A percentile compares a stretch with the other conserved stretches of the same genome.
Evolutionary conservation across 2,113 vertebrate species (phyloP).

Genomic region (Hippocampus barbouri): DNA sequence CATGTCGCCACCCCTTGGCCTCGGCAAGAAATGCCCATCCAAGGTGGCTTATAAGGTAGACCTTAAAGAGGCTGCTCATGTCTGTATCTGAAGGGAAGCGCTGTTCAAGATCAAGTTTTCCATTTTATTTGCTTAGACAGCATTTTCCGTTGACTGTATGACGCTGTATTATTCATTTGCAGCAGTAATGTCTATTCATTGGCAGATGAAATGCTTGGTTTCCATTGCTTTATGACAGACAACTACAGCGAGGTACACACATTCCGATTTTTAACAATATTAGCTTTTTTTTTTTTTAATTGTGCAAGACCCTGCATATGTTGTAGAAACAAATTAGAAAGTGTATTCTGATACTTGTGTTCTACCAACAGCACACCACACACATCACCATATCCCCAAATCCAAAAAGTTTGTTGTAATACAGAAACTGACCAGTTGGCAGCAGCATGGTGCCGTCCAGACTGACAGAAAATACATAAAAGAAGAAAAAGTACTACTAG

Average conservation of each 20-base stretch:
- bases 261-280: background rate
- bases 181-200: conserved; percentile 37
- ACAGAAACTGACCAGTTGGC: no score
- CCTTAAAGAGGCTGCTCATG: conserved; percentile 23
- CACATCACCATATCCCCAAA: no score
- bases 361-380: no score
- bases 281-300: background rate
- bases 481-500: background rate
- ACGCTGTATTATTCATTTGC: conserved; percentile 39
- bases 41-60: conserved; percentile 99
- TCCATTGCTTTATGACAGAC: conserved; percentile 55
- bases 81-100: conserved; percentile 13
- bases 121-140: conserved; percentile 32
- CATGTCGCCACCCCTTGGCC: conserved; percentile 99
- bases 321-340: no score
- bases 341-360: no score
- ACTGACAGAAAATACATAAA: background rate
- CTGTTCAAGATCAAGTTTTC: conserved; percentile 31
- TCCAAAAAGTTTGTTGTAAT: no score
- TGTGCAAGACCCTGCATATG: no score
- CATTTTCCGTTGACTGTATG: conserved; percentile 36
- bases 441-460: no score
- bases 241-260: conserved; percentile 6
- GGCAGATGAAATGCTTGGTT: conserved; percentile 31
- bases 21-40: conserved; percentile 99